Percentiles rank a stretch among this genome's conserved stretches.
phyloP scores from a whole-genome alignment of 1,140 invertebrate genomes.

The Aricia agestis region DNA sequence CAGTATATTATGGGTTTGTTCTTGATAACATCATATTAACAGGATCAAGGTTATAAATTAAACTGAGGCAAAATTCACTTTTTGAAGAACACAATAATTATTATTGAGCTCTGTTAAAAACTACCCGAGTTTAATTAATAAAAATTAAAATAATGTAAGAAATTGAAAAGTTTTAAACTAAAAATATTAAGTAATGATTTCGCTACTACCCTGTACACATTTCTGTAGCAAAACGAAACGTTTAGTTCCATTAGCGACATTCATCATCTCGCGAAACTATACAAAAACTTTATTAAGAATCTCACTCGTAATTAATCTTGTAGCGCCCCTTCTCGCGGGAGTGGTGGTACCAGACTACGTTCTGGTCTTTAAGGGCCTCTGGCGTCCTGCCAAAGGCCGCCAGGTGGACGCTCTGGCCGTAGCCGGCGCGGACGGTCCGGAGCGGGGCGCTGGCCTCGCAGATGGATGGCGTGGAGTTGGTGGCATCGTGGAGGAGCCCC shows the following conservation, averaged over 20 bases:
- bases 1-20: too few relatives aligned
- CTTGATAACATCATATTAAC: too few relatives aligned
- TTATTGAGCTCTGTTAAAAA: too few relatives aligned
- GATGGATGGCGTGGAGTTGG: constrained; percentile 82
- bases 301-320: constrained; percentile 71
- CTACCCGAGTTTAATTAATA: too few relatives aligned
- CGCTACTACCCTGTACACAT: neutral
- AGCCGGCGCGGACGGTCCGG: constrained; percentile 83
- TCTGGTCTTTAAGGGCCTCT: constrained; percentile 79
- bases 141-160: too few relatives aligned
- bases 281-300: constrained; percentile 17
- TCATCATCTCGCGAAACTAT: neutral
- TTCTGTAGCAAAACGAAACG: neutral
- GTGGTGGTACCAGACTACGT: constrained; percentile 83
- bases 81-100: too few relatives aligned
- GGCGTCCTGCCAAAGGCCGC: constrained; percentile 84
- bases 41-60: too few relatives aligned
- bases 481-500: constrained; percentile 83
- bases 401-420: constrained; percentile 86
- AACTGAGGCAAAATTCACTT: too few relatives aligned
- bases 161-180: too few relatives aligned
- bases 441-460: constrained; percentile 83
- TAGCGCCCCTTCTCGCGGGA: constrained; percentile 82
- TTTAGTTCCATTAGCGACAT: neutral
- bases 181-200: too few relatives aligned